These are phyloP conservation scores for Hemibagrus wyckioides DNA, from an alignment of 2,113 vertebrate genomes.

Conservation along the genomic window DNA sequence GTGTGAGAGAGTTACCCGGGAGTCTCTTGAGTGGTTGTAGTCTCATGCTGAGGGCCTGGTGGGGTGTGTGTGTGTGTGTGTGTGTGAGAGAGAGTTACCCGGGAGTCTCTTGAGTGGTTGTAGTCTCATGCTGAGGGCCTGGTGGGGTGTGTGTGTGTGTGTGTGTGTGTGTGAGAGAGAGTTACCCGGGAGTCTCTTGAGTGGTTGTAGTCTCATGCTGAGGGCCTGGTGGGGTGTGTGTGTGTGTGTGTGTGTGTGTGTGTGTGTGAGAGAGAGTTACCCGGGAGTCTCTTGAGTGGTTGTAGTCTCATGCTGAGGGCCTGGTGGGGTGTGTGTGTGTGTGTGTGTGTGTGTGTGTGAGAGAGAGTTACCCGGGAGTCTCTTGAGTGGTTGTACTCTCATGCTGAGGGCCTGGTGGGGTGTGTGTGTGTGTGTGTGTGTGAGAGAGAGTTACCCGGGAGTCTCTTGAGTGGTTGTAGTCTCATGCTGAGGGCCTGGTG, in stretches of 20 bases:
- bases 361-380: constrained; percentile 78
- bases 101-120: constrained; percentile 89
- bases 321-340: constrained; percentile 71
- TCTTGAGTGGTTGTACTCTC: constrained; percentile 88
- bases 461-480: constrained; percentile 88
- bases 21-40: constrained; percentile 90
- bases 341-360: constrained; percentile 20
- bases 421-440: constrained; percentile 15
- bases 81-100: constrained; percentile 65
- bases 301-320: constrained; percentile 89
- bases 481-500: constrained; percentile 91
- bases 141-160: constrained; percentile 65
- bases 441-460: constrained; percentile 74
- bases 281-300: constrained; percentile 88
- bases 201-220: constrained; percentile 87
- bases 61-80: constrained; percentile 48
- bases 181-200: constrained; percentile 87
- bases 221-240: constrained; percentile 79
- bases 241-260: constrained; percentile 17
- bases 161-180: constrained; percentile 12
- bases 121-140: constrained; percentile 89
- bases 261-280: constrained; percentile 66
- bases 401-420: constrained; percentile 87
- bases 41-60: constrained; percentile 89
- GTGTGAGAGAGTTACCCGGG: constrained; percentile 71